These are phyloP conservation scores for Drosophila merina DNA, from an alignment of 2,888 invertebrate species.

Conservation along the genomic window DNA sequence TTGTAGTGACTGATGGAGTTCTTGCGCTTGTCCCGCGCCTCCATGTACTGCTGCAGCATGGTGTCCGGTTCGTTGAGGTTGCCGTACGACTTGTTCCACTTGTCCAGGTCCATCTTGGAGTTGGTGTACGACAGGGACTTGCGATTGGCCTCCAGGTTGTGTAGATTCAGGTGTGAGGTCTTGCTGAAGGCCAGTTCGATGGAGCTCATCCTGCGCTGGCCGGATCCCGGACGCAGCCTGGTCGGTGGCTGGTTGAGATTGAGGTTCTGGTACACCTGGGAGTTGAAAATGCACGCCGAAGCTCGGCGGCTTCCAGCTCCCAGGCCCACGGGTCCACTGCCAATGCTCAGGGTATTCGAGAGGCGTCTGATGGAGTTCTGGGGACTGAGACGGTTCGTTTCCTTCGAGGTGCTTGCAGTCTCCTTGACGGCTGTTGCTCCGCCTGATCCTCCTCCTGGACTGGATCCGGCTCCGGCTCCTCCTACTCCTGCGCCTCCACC, in stretches of 20 bases:
- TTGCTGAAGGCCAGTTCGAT: conserved; percentile 83
- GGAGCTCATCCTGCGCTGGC: conserved; percentile 83
- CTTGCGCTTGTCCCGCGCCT: conserved; percentile 81
- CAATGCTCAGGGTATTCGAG: conserved; percentile 77
- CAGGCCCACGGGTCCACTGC: conserved; percentile 58
- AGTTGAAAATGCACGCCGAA: conserved; percentile 83
- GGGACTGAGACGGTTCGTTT: conserved; percentile 87
- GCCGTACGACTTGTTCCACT: conserved; percentile 83
- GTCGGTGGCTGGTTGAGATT: conserved; percentile 82
- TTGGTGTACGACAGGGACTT: conserved; percentile 82
- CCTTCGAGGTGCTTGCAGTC: conserved; percentile 85
- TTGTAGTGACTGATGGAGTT: conserved; percentile 80
- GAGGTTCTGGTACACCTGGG: conserved; percentile 83
- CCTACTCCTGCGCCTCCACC: conserved; percentile 35
- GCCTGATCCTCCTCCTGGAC: neutral
- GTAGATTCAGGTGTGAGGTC: conserved; percentile 82
- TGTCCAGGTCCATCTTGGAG: conserved; percentile 83
- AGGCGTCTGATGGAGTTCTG: conserved; percentile 87
- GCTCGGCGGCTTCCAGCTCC: conserved; percentile 75
- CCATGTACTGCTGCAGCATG: conserved; percentile 82
- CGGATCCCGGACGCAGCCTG: conserved; percentile 75
- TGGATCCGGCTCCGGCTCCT: conserved; percentile 40
- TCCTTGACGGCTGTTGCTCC: conserved; percentile 27
- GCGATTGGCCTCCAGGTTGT: conserved; percentile 83
- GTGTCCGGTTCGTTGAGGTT: conserved; percentile 81